These are phyloP conservation scores for Ophiodon elongatus DNA, from an alignment of 2,113 vertebrate genomes.

Conservation along the genomic window DNA sequence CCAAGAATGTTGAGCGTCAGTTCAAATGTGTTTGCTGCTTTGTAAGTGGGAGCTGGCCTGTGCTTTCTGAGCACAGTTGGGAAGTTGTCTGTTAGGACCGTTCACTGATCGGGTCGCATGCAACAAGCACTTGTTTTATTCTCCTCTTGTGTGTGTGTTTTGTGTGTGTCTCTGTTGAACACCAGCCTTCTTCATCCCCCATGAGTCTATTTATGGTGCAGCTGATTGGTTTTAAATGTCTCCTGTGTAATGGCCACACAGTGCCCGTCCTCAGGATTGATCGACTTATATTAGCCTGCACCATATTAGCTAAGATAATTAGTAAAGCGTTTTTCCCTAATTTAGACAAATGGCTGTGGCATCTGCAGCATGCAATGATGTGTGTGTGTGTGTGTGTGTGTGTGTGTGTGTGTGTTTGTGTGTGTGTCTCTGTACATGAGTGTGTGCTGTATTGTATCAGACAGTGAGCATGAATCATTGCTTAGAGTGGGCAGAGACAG, in stretches of 20 bases:
- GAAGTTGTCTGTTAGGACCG: constrained; percentile 2
- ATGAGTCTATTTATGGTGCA: constrained; percentile 44
- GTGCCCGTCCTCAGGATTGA: constrained; percentile 8
- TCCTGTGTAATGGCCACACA: background rate
- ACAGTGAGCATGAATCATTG: constrained; percentile 40
- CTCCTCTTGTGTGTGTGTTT: background rate
- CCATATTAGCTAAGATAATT: constrained; percentile 33
- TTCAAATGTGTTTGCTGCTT: background rate
- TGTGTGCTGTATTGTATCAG: background rate
- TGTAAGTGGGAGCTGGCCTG: background rate
- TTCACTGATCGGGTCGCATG: background rate
- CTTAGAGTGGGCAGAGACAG: constrained; percentile 7
- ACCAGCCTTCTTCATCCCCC: constrained; percentile 14
- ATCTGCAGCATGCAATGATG: background rate
- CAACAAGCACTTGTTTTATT: constrained; percentile 1
- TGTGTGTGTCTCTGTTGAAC: constrained; percentile 9
- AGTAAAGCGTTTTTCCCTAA: constrained; percentile 2
- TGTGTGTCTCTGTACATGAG: background rate
- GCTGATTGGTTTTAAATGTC: constrained; percentile 60
- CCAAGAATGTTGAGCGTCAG: background rate
- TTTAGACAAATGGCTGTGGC: constrained; percentile 11
- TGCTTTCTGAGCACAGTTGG: background rate
- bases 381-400: background rate
- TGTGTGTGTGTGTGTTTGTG: background rate
- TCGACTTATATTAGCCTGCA: background rate